These are phyloP conservation scores for Pelobates cultripes DNA, from an alignment of 2,797 vertebrate species.

Conservation along the genomic window DNA sequence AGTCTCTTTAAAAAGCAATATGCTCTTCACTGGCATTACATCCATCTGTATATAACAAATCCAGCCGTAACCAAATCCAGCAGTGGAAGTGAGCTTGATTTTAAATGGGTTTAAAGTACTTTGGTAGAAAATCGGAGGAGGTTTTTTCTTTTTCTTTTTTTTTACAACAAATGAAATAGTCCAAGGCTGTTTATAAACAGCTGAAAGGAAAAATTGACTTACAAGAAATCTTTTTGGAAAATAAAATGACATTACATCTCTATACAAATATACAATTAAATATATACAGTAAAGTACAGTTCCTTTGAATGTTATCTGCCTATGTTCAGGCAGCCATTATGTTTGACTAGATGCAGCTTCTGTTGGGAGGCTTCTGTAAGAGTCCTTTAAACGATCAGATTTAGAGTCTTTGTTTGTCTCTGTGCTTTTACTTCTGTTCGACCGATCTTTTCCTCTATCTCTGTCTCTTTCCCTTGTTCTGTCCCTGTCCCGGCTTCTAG, in stretches of 20 bases:
- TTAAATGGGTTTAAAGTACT: not conserved
- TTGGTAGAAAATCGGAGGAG: not conserved
- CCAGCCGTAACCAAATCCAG: too few species aligned
- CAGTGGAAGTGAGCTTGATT: not conserved
- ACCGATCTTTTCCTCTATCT: slow-evolving; percentile 72
- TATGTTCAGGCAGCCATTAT: slow-evolving; percentile 34
- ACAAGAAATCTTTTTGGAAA: not conserved
- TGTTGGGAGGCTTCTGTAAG: slow-evolving; percentile 66
- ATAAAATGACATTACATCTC: slow-evolving; percentile 62
- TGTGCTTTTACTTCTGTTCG: slow-evolving; percentile 77
- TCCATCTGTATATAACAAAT: not conserved
- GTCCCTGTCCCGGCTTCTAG: slow-evolving; percentile 56
- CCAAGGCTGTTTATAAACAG: not conserved
- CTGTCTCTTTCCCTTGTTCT: slow-evolving; percentile 67
- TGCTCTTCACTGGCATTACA: slow-evolving; percentile 73
- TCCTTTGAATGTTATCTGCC: not conserved
- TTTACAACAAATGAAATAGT: not conserved
- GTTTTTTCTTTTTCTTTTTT: too few species aligned
- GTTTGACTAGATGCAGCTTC: slow-evolving; percentile 63
- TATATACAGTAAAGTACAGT: slow-evolving; percentile 70
- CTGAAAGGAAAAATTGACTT: slow-evolving; percentile 5
- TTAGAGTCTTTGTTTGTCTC: slow-evolving; percentile 82
- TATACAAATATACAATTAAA: slow-evolving; percentile 52
- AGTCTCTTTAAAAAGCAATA: slow-evolving; percentile 72
- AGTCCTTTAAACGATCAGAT: slow-evolving; percentile 75